Evolutionary conservation across 2,888 invertebrate species (phyloP).

Genomic region (Drosophila anomalata): DNA sequence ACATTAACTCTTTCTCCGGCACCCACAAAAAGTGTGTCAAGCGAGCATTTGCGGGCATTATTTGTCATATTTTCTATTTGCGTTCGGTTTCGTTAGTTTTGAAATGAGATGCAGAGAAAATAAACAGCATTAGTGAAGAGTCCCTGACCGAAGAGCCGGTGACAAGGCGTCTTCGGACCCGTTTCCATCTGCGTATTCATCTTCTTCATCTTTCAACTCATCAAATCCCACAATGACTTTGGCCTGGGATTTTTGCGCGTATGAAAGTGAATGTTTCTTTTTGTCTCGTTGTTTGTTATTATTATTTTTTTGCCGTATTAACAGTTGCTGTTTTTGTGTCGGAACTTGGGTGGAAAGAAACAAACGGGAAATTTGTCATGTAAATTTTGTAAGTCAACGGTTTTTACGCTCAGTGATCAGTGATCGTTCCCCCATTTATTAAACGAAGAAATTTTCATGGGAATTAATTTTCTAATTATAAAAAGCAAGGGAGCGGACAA

Average conservation of each 20-base stretch:
- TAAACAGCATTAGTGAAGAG: conserved; percentile 65
- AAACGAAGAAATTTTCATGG: conserved; percentile 10
- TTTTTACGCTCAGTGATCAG: conserved; percentile 27
- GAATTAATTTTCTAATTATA: not conserved
- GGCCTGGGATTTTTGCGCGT: conserved; percentile 56
- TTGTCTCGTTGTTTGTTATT: conserved; percentile 16
- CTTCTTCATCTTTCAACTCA: conserved; percentile 43
- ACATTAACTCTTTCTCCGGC: conserved; percentile 31
- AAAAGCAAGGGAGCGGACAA: not conserved
- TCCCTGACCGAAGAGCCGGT: conserved; percentile 43
- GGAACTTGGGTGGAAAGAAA: conserved; percentile 30
- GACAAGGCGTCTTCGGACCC: conserved; percentile 57
- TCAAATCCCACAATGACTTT: conserved; percentile 48
- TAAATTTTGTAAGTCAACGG: conserved; percentile 37
- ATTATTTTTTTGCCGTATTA: conserved; percentile 25
- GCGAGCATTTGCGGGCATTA: conserved; percentile 70
- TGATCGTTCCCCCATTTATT: conserved; percentile 17
- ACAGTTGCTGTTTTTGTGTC: conserved; percentile 24
- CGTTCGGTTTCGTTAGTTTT: conserved; percentile 41
- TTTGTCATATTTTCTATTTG: conserved; percentile 73
- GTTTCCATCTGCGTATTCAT: conserved; percentile 49
- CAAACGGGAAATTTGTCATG: conserved; percentile 42
- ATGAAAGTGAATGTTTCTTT: conserved; percentile 71
- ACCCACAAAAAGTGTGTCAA: conserved; percentile 69
- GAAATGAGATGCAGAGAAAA: conserved; percentile 63